Evolutionary conservation across 1,140 invertebrate genomes (phyloP), one percentile per base, ranked within the genome.

Genomic region (Bombus soroeensis): DNA sequence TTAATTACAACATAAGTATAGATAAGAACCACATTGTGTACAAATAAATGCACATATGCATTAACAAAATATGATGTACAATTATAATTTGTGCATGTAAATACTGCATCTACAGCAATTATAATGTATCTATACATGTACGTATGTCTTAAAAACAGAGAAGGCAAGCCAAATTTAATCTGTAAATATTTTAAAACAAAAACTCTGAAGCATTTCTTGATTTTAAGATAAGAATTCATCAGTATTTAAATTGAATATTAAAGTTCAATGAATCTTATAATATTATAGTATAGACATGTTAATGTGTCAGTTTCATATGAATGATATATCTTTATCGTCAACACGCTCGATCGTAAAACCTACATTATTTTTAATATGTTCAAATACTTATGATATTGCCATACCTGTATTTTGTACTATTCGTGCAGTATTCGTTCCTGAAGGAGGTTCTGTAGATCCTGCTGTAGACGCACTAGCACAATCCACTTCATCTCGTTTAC

Each of bases 341-440:
- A 83, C 87, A 89, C 87, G 89, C 87, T 88, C 81, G 53, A 75
- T 62, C 62, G 18, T n/a, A 72, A 74, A 87, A 70, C 43, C n/a
- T 88, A 79, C 13, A 37, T 43, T 85, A 66, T 34, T 62, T 57
- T 53, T 81, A 32, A 39, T 66, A 85, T 78, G 32, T n/a, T 53
- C 74, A 66, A 83, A 74, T 59, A 64, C 57, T 73, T 83, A 47
- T 87, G 57, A 78, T 64, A 66, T 73, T 75, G 62, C 88, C 86
- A 88, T 95, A 95, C 95, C 95, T 95, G 94, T 91, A 88, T 95
- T 95, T 91, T 94, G 94, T 91, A 94, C 92, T 90, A 92, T 91
- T 91, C 90, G 93, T 39, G 84, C 81, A 76, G 92, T 53, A 62
- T 62, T 74, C 43, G 91, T 87, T 68, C 92, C 85, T 43, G 89